Conservation (phyloP, 2,888 invertebrate species). For the Xestobium rufovillosum region DNA sequence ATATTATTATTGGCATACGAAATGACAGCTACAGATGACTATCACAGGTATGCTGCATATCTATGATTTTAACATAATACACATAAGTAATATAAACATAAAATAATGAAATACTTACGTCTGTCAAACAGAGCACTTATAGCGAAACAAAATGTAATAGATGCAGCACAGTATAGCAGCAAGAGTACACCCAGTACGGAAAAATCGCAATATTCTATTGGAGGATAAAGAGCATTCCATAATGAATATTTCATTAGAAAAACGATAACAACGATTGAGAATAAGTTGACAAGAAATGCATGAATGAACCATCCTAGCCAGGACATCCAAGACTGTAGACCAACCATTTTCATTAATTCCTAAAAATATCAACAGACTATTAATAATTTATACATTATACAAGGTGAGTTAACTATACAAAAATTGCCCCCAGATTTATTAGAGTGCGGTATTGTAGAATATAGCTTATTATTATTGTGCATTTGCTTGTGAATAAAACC, state of each 20-base stretch:
- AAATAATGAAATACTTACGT: conserved; percentile 54
- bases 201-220: conserved; percentile 61
- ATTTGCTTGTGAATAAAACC: too few relatives aligned
- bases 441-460: too few relatives aligned
- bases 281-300: conserved; percentile 58
- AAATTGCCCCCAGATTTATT: too few relatives aligned
- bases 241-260: conserved; percentile 53
- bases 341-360: conserved; percentile 93
- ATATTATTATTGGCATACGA: background rate
- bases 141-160: conserved; percentile 70
- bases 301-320: conserved; percentile 84
- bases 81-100: background rate
- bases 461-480: too few relatives aligned
- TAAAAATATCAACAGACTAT: conserved; percentile 40
- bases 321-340: conserved; percentile 73
- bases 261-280: conserved; percentile 53
- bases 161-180: conserved; percentile 59
- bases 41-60: too few relatives aligned
- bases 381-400: conserved; percentile 1
- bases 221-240: conserved; percentile 44
- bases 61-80: background rate
- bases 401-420: too few relatives aligned
- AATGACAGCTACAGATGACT: too few relatives aligned
- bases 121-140: conserved; percentile 68
- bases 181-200: conserved; percentile 61